Evolutionary conservation across 2,113 vertebrate species (phyloP).

Genomic region (Perognathus longimembris): DNA sequence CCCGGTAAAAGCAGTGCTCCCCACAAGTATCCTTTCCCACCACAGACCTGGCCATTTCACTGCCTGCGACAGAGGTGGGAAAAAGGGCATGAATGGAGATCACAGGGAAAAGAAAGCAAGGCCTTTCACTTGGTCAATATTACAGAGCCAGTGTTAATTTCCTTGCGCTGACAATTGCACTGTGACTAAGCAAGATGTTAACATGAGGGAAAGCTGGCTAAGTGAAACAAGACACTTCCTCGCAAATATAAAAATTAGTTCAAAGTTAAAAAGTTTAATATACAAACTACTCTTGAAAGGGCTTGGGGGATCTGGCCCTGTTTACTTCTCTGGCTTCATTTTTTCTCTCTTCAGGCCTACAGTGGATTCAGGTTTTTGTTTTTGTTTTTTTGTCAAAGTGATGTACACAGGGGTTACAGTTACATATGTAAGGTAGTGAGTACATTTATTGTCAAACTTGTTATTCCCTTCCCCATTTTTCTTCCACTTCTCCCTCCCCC

Average conservation of each 20-base stretch:
- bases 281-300: background rate
- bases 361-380: background rate
- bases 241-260: slow-evolving; percentile 11
- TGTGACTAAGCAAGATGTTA: background rate
- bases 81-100: slow-evolving; percentile 7
- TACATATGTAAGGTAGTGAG: no score
- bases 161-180: background rate
- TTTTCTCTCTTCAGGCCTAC: background rate
- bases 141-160: background rate
- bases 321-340: background rate
- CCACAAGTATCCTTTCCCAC: background rate
- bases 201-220: background rate
- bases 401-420: no score
- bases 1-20: background rate
- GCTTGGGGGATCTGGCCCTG: background rate
- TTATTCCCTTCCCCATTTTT: no score
- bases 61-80: slow-evolving; percentile 32
- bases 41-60: background rate
- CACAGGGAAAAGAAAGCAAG: slow-evolving; percentile 24
- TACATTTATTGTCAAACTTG: no score
- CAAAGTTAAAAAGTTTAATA: slow-evolving; percentile 3
- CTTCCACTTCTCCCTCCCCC: no score
- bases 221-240: background rate
- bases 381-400: no score
- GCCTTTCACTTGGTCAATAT: background rate